Evolutionary conservation across 2,797 vertebrate species (phyloP).

Genomic region (Hippocampus kuda): DNA sequence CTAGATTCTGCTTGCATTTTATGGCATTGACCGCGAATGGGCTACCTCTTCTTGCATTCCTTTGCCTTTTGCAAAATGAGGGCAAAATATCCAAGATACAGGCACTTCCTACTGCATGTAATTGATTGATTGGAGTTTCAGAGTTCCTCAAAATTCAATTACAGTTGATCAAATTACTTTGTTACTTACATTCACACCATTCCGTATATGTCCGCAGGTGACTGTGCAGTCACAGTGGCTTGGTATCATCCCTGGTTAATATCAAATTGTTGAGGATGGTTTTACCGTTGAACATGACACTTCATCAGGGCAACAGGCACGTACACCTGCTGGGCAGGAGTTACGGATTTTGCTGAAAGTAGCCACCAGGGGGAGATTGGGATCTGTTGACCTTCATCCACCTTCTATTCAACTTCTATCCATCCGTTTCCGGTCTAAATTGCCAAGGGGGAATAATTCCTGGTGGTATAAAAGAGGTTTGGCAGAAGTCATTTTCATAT

Average conservation of each 20-base stretch:
- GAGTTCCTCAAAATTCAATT: not conserved
- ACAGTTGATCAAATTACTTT: not conserved
- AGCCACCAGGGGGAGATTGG: not conserved
- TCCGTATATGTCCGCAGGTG: not conserved
- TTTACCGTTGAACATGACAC: not conserved
- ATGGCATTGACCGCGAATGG: not conserved
- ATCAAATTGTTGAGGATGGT: not conserved
- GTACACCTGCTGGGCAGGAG: not conserved
- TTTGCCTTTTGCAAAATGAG: not conserved
- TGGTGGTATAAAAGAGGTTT: not conserved
- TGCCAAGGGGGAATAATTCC: not conserved
- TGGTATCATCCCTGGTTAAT: not conserved
- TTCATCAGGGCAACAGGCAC: not conserved
- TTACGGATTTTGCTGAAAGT: not conserved
- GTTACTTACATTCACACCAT: not conserved
- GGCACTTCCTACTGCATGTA: not conserved
- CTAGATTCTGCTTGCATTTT: conserved; percentile 8
- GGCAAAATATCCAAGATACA: not conserved
- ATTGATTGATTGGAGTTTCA: not conserved
- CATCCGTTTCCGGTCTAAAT: not conserved
- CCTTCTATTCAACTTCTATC: not conserved
- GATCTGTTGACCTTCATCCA: not conserved
- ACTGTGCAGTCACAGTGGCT: not conserved
- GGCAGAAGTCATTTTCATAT: not conserved
- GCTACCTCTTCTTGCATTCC: too few relatives aligned